phyloP scores from a whole-genome alignment of 2,113 vertebrate genomes.

The Nothobranchius kuhntae region DNA sequence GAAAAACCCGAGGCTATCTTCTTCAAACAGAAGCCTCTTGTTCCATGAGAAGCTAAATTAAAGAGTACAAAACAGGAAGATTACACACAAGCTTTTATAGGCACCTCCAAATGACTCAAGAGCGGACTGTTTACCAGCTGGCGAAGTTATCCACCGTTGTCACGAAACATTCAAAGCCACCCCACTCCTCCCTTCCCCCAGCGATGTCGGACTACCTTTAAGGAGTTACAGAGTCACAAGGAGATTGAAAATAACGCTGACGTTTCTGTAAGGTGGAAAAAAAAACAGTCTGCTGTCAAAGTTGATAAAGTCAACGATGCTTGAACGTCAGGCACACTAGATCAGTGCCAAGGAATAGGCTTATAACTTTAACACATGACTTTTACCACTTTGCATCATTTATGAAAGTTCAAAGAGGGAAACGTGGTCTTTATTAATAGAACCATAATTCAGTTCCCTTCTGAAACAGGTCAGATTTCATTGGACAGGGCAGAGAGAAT shows the following conservation, averaged over 20 bases:
- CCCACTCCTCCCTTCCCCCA: constrained; percentile 13
- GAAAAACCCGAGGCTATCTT: constrained; percentile 48
- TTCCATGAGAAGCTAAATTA: constrained; percentile 71
- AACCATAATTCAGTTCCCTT: constrained; percentile 78
- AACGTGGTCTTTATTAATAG: constrained; percentile 82
- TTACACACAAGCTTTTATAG: constrained; percentile 73
- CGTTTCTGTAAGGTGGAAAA: constrained; percentile 56
- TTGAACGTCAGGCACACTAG: constrained; percentile 66
- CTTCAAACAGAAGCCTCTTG: constrained; percentile 68
- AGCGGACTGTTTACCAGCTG: constrained; percentile 70
- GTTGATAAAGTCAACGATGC: constrained; percentile 71
- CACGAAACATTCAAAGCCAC: constrained; percentile 56
- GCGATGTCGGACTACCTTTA: constrained; percentile 21
- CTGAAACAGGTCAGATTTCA: constrained; percentile 81
- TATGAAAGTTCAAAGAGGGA: constrained; percentile 78
- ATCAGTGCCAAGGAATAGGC: constrained; percentile 74
- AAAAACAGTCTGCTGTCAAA: constrained; percentile 67
- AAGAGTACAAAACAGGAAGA: constrained; percentile 67
- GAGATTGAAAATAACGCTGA: constrained; percentile 63
- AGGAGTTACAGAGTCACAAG: constrained; percentile 38
- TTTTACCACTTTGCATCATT: constrained; percentile 77
- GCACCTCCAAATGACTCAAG: constrained; percentile 76
- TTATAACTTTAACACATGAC: constrained; percentile 82
- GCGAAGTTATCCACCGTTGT: constrained; percentile 66
- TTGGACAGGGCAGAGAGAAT: constrained; percentile 77